Conservation (phyloP, 2,888 invertebrate species). For the Philereme vetulata region DNA sequence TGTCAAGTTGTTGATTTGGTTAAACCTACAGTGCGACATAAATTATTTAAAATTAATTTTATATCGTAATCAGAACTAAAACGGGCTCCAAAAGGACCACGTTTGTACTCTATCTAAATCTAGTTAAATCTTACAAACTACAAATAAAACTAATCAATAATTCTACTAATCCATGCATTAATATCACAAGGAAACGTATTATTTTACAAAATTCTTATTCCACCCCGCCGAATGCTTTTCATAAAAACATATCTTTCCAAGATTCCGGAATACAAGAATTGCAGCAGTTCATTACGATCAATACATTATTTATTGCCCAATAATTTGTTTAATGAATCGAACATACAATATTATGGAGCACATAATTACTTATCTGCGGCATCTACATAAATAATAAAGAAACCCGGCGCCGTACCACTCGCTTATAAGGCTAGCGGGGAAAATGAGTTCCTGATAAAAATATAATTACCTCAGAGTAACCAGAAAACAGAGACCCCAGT, state of each 20-base stretch:
- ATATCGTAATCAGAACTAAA: too few relatives aligned
- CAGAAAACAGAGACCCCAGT: not conserved
- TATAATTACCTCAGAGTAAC: not conserved
- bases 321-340: constrained; percentile 18
- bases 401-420: constrained; percentile 5
- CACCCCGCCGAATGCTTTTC: too few relatives aligned
- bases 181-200: too few relatives aligned
- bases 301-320: constrained; percentile 15
- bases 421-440: constrained; percentile 22
- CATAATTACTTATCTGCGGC: not conserved
- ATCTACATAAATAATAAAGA: constrained; percentile 16
- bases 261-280: constrained; percentile 7
- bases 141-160: too few relatives aligned
- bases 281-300: constrained; percentile 14
- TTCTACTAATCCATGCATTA: too few relatives aligned
- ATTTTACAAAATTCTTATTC: too few relatives aligned
- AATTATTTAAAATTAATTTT: too few relatives aligned
- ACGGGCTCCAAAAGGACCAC: too few relatives aligned
- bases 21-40: too few relatives aligned
- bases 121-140: too few relatives aligned
- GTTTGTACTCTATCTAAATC: too few relatives aligned
- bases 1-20: too few relatives aligned
- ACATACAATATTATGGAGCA: constrained; percentile 12
- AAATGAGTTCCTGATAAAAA: constrained; percentile 22
- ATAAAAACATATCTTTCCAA: not conserved